These are phyloP conservation scores for Criorhina ranunculi DNA, from an alignment of 2,888 invertebrate genomes.

Conservation along the genomic window DNA sequence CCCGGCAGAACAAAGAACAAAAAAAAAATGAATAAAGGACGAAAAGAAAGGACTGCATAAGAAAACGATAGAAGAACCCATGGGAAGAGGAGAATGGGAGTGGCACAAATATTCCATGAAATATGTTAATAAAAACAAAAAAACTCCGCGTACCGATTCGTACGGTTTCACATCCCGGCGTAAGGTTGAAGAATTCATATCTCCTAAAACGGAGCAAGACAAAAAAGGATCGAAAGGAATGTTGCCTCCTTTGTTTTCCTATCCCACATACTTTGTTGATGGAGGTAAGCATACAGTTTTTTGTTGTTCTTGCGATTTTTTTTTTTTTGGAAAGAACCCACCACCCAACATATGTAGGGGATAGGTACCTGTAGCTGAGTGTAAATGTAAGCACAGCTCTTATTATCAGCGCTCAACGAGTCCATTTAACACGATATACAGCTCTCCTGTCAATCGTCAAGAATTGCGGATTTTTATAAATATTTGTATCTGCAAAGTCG, in stretches of 20 bases:
- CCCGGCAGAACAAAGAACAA: slow-evolving; percentile 20
- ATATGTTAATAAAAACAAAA: slow-evolving; percentile 64
- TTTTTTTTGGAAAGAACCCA: no score
- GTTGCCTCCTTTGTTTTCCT: slow-evolving; percentile 12
- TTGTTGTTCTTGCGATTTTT: not conserved
- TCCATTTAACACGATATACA: not conserved
- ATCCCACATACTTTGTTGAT: not conserved
- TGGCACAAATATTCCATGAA: slow-evolving; percentile 56
- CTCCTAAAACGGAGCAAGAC: not conserved
- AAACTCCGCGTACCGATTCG: slow-evolving; percentile 36
- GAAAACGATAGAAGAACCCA: not conserved
- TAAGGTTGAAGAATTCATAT: slow-evolving; percentile 54
- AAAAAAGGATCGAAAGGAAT: slow-evolving; percentile 27
- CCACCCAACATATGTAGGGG: not conserved
- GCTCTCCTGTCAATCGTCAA: slow-evolving; percentile 25
- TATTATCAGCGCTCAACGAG: slow-evolving; percentile 6
- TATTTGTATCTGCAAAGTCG: no score
- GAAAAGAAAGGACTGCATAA: not conserved
- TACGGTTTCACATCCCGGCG: slow-evolving; percentile 37
- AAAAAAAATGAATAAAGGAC: slow-evolving; percentile 23
- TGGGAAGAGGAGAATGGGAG: slow-evolving; percentile 4
- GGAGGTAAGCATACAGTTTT: slow-evolving; percentile 5
- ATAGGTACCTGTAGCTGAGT: slow-evolving; percentile 3
- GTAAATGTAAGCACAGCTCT: not conserved
- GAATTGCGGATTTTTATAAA: not conserved